Evolutionary conservation across 2,113 vertebrate species (phyloP).

Genomic region (Paramisgurnus dabryanus): DNA sequence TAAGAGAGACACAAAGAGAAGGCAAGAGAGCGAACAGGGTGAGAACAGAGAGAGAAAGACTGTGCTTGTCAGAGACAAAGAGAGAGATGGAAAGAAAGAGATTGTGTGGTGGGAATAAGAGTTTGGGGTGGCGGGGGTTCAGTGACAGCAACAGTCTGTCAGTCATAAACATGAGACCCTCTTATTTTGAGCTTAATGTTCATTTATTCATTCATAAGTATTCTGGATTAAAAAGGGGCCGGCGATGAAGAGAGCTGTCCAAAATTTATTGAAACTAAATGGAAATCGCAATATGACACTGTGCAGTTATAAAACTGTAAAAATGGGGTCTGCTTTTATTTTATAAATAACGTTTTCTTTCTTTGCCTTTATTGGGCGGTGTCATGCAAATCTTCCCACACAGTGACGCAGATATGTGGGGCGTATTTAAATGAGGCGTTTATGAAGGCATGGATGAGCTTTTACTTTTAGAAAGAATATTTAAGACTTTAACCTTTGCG

Average conservation of each 20-base stretch:
- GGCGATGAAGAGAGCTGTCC: slow-evolving; percentile 24
- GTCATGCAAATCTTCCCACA: no score
- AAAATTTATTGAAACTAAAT: not conserved
- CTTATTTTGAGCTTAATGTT: slow-evolving; percentile 49
- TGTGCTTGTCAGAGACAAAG: slow-evolving; percentile 16
- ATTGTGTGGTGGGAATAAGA: slow-evolving; percentile 20
- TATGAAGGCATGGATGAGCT: no score
- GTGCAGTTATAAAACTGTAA: not conserved
- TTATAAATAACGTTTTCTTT: no score
- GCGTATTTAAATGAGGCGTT: no score
- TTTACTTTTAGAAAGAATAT: no score
- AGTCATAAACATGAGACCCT: slow-evolving; percentile 55
- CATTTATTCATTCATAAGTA: slow-evolving; percentile 33
- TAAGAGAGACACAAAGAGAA: slow-evolving; percentile 41
- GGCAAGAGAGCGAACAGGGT: slow-evolving; percentile 27
- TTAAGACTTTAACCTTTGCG: no score
- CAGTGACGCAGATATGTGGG: no score
- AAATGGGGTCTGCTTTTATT: not conserved
- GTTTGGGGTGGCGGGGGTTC: slow-evolving; percentile 7
- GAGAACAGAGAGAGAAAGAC: slow-evolving; percentile 41
- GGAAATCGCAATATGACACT: not conserved
- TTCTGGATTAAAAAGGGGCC: slow-evolving; percentile 15
- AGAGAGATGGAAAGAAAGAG: slow-evolving; percentile 46
- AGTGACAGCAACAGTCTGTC: slow-evolving; percentile 60
- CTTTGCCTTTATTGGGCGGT: no score